Evolutionary conservation across 1,140 invertebrate species (phyloP).

Genomic region (Papilio polytes): DNA sequence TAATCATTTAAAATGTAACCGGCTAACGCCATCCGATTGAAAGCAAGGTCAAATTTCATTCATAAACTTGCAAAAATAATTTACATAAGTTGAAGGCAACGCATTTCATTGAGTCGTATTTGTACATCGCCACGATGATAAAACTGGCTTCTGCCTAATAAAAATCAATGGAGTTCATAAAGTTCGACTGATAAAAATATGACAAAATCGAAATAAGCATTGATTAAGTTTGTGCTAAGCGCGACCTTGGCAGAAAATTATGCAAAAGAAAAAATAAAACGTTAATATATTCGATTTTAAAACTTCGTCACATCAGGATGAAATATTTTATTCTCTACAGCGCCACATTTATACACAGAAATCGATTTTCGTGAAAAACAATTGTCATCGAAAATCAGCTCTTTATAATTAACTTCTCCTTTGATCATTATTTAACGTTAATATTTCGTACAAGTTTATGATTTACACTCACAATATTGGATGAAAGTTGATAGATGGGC

Average conservation of each 20-base stretch:
- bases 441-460: slow-evolving; percentile 50
- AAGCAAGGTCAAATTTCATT: slow-evolving; percentile 40
- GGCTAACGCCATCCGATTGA: slow-evolving; percentile 23
- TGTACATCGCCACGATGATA: slow-evolving; percentile 17
- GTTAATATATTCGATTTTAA: not conserved
- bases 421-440: not conserved
- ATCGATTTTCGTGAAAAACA: slow-evolving; percentile 39
- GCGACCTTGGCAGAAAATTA: slow-evolving; percentile 45
- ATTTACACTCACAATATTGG: slow-evolving; percentile 69
- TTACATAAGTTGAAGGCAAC: slow-evolving; percentile 26
- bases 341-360: slow-evolving; percentile 11
- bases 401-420: not conserved
- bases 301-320: not conserved
- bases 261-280: slow-evolving; percentile 7
- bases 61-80: slow-evolving; percentile 36
- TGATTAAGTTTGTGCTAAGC: slow-evolving; percentile 36
- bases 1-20: slow-evolving; percentile 13
- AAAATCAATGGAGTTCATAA: slow-evolving; percentile 37
- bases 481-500: slow-evolving; percentile 64
- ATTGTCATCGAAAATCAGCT: slow-evolving; percentile 31
- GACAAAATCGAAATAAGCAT: slow-evolving; percentile 33
- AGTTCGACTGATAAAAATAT: slow-evolving; percentile 39
- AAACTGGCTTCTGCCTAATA: slow-evolving; percentile 3
- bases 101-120: slow-evolving; percentile 35
- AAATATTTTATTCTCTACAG: not conserved